These are phyloP conservation scores for Drosophila nr. perissopoda DNA, from an alignment of 2,888 invertebrate genomes.

Conservation along the genomic window DNA sequence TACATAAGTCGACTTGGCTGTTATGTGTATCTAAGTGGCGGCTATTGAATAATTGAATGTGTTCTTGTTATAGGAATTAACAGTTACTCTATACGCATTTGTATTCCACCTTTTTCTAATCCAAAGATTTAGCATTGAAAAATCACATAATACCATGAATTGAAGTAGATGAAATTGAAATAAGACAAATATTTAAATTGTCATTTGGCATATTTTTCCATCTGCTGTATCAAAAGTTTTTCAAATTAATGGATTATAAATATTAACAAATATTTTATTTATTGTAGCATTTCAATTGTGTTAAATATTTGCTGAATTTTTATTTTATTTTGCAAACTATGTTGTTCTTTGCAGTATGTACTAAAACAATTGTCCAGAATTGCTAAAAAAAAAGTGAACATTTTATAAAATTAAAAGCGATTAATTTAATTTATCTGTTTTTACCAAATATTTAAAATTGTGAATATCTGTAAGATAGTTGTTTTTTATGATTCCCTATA, in stretches of 20 bases:
- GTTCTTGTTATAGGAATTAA: background rate
- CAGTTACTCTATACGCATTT: background rate
- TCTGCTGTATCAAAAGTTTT: too few relatives aligned
- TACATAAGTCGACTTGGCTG: background rate
- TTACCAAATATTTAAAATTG: too few relatives aligned
- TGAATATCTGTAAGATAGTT: too few relatives aligned
- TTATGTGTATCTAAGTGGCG: background rate
- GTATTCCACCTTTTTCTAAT: background rate
- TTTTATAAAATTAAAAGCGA: background rate
- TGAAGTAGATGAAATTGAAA: background rate
- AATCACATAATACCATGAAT: accelerated
- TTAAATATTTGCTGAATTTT: background rate
- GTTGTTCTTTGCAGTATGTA: too few relatives aligned
- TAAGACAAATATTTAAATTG: background rate
- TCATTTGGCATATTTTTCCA: too few relatives aligned
- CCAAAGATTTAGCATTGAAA: background rate
- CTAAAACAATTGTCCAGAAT: background rate
- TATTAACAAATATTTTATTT: too few relatives aligned
- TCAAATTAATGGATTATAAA: too few relatives aligned
- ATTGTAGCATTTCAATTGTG: background rate
- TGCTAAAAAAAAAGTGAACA: background rate
- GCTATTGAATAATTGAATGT: background rate
- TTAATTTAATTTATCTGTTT: background rate
- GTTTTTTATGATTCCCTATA: too few relatives aligned
- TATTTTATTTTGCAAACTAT: too few relatives aligned